These are phyloP conservation scores for Rhineura floridana DNA, from an alignment of 2,113 vertebrate genomes.

Conservation along the genomic window DNA sequence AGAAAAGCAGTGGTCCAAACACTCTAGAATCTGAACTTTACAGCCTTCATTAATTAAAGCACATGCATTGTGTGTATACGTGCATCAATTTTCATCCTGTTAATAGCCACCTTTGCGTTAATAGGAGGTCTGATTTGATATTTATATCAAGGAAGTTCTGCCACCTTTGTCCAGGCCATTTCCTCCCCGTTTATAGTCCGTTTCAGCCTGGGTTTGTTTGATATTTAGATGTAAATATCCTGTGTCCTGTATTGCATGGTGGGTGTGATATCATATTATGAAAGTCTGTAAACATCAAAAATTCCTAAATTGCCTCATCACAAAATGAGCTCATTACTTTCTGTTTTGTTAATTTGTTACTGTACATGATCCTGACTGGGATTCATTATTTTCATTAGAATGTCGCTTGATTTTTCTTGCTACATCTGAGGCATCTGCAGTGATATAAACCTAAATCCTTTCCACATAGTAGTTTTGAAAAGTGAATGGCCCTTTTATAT, in stretches of 20 bases:
- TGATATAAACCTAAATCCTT: background rate
- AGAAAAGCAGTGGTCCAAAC: background rate
- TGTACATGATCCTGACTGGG: background rate
- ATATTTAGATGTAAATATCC: conserved; percentile 39
- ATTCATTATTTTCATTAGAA: background rate
- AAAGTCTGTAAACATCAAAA: conserved; percentile 5
- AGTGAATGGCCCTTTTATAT: background rate
- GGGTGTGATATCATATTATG: conserved; percentile 15
- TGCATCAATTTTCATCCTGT: background rate
- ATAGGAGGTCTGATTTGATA: background rate
- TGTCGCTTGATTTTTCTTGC: background rate
- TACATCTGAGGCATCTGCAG: no score
- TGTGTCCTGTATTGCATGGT: background rate
- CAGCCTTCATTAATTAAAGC: no score
- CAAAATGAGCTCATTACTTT: conserved; percentile 14
- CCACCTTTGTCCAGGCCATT: conserved; percentile 16
- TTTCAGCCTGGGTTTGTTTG: background rate
- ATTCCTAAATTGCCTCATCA: conserved; percentile 14
- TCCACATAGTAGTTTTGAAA: background rate
- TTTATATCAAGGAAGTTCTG: conserved; percentile 24
- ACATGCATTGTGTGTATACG: background rate
- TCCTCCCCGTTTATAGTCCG: background rate
- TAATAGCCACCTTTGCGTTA: background rate
- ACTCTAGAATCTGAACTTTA: background rate
- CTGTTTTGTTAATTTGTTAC: conserved; percentile 6